Base-by-base conservation (phyloP, 2,888 invertebrate species). In the Thecophora atra region DNA sequence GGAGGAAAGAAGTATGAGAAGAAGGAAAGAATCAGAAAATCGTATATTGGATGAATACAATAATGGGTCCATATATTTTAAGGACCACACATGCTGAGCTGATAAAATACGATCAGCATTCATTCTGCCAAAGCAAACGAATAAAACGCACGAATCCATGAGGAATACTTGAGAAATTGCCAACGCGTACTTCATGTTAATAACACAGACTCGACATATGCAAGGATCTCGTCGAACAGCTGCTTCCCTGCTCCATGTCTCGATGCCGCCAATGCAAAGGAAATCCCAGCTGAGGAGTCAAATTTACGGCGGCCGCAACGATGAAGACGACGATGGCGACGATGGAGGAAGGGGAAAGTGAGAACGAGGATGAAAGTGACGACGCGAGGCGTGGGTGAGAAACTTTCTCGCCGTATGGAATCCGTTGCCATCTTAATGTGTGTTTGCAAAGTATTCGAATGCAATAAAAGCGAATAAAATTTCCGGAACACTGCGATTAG, bases 381-480 rank as follows among this genome's bases (percentile, higher is more conserved):
- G 15, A 15, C 8, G 58, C 8, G 58, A 28, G 58, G 17, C 6
- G 26, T 28, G 28, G 28, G 24, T 58, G 24, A 24, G 3, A 58
- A 58, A 58, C 28, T 15, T 26, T 47, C 47, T 47, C 47, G 8
- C 15, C 17, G 47, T 44, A n/a, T 5, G 26, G 56, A 56, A 56
- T 13, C 54, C 19, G 6, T 4, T 21, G 19, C 54, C 3, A 54
- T 19, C 54, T 26, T 4, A 11, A 8, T 17, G 58, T 24, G 26
- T 26, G 26, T 58, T 58, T 58, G 26, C 6, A 58, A 58, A 26
- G 26, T 6, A 58, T 24, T 58, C 3, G 26, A 19, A 54, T 54
- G 24, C 21, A 58, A 28, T 58, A 26, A 58, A 58, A 58, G 58
- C 4, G 24, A 58, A 58, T 58, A 28, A 58, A 58, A 24, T 58